phyloP scores from a whole-genome alignment of 2,797 vertebrate genomes.

The Dicrostonyx torquatus region DNA sequence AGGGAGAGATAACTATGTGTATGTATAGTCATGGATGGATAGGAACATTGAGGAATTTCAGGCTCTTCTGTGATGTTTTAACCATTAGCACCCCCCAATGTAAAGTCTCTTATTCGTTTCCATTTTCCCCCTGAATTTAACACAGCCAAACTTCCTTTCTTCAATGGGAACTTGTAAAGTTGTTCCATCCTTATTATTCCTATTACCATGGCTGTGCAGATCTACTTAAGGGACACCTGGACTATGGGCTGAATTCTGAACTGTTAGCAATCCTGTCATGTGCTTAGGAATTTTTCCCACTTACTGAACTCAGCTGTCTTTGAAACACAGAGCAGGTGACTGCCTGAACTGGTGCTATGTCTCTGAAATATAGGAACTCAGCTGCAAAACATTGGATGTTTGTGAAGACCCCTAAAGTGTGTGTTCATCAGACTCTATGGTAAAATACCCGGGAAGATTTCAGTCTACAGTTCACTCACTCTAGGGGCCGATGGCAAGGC shows the following conservation, averaged over 20 bases:
- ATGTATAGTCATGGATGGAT: not conserved
- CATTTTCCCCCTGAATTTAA: not conserved
- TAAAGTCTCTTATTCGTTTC: not conserved
- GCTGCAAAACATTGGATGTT: not conserved
- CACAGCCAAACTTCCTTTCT: not conserved
- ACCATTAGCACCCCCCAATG: not conserved
- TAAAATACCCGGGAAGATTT: not conserved
- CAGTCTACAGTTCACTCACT: not conserved
- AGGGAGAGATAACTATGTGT: not conserved
- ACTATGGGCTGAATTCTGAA: constrained; percentile 25
- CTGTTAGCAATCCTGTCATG: constrained; percentile 2
- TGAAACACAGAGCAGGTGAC: not conserved
- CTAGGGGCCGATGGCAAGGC: not conserved
- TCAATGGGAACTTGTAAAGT: not conserved
- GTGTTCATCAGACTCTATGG: not conserved
- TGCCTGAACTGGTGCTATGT: constrained; percentile 3
- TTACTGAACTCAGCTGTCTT: not conserved
- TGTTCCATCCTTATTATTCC: not conserved
- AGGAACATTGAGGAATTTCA: not conserved
- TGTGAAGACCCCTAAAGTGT: not conserved
- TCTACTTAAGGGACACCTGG: not conserved
- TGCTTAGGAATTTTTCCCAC: constrained; percentile 24
- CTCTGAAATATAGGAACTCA: constrained; percentile 14
- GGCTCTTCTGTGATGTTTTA: constrained; percentile 23
- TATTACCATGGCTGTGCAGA: not conserved